Conservation (phyloP, 2,797 vertebrate genomes). For the Eulemur albifrons region DNA sequence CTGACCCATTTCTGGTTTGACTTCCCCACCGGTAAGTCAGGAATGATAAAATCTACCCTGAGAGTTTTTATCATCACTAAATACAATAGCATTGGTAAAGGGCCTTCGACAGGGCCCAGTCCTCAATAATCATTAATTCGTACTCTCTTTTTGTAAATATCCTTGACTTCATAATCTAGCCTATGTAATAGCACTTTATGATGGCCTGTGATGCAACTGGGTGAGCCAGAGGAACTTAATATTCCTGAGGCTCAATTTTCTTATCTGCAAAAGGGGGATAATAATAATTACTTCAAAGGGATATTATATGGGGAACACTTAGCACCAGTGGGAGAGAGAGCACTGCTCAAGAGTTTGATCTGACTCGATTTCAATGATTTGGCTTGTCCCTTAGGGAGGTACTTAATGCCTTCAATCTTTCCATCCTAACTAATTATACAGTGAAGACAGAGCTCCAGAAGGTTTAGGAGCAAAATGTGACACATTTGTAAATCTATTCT, state of each 20-base stretch:
- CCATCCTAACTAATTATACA: background rate
- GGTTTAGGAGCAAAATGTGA: constrained; percentile 27
- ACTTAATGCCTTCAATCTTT: background rate
- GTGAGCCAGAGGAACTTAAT: background rate
- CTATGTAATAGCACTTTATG: background rate
- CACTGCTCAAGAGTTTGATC: background rate
- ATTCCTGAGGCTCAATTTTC: background rate
- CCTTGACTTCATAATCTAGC: background rate
- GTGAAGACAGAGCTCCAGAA: constrained; percentile 13
- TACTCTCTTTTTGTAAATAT: constrained; percentile 14
- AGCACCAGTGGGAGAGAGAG: background rate
- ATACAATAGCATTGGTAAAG: background rate
- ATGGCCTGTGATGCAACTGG: background rate
- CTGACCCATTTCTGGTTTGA: constrained; percentile 26
- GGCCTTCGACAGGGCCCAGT: background rate
- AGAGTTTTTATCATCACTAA: constrained; percentile 10
- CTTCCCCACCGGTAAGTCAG: background rate
- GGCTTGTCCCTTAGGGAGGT: background rate
- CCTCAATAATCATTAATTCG: background rate
- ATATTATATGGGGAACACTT: background rate
- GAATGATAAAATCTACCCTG: constrained; percentile 37
- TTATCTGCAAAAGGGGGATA: background rate
- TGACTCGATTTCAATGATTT: constrained; percentile 8
- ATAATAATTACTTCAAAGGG: background rate
- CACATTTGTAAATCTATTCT: background rate